Base-by-base conservation (phyloP, 2,797 vertebrate genomes). In the Notoglanidium macrostoma region DNA sequence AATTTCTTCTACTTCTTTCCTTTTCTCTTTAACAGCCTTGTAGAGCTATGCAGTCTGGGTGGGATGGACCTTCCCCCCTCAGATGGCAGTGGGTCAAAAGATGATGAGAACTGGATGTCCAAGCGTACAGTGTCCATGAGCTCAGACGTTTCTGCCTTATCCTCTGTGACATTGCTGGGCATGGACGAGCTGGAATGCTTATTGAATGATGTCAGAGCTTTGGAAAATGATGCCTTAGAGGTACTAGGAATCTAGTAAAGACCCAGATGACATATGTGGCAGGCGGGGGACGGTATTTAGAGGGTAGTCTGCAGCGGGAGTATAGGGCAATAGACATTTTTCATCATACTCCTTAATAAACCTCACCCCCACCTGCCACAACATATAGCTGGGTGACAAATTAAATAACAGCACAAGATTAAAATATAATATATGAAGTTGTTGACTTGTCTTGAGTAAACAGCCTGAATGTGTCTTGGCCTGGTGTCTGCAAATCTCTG, bases 131-230 rank as follows among this genome's bases (percentile, higher is more conserved):
- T 93, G 14, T 96, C 96, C 1, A 88, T 96, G 77, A 94, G 94
- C 89, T 97, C 96, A 5, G 95, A 96, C 57, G 86, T 94, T 70
- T 97, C 96, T 0, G 93, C 88, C n/a, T 82, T 96, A 51, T 97
- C 96, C 19, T 93, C 85, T 40, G 95, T 96, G 88, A 96, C 96
- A 1, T 91, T 96, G 85, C 73, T 97, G 90, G 94, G 94, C 57
- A 89, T 76, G 0, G 95, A 96, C 35, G 96, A 96, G 90, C 93
- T 97, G 0, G 95, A 96, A 84, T 92, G 91, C 83, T 94, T 97
- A 85, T 73, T 96, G 87, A 94, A 96, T 15, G 96, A 96, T 14
- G 96, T 96, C 86, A 94, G 76, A 65, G 89, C 88, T 14, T 89
- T 96, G 57, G 96, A 95, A 2, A 94, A 96, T 3, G 92, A 92